Evolutionary conservation across 2,113 vertebrate species (phyloP).

Genomic region (Sylvietta virens): DNA sequence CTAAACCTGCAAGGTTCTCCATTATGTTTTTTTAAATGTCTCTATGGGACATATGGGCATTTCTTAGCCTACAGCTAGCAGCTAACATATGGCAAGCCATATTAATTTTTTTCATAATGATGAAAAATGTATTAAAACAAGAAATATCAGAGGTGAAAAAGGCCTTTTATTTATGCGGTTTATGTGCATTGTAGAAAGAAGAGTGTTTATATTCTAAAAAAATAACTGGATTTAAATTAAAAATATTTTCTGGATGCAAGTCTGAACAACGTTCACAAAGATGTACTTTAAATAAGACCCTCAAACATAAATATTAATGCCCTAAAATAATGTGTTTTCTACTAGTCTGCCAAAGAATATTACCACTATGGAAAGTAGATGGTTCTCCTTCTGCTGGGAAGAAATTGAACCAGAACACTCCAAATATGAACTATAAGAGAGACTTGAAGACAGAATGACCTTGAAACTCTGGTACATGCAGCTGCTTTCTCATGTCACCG

Average conservation of each 20-base stretch:
- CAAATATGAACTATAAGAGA: neutral
- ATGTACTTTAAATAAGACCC: neutral
- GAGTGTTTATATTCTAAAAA: neutral
- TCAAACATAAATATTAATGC: conserved; percentile 21
- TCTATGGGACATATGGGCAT: neutral
- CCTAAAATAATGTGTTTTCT: neutral
- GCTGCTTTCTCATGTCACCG: neutral
- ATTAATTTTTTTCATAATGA: neutral
- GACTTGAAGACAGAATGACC: neutral
- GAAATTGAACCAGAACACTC: neutral
- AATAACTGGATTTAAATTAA: neutral
- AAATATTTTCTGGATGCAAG: neutral
- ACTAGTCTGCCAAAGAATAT: neutral
- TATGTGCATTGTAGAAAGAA: neutral
- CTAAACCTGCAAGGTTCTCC: neutral
- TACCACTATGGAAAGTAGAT: neutral
- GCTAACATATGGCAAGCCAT: neutral
- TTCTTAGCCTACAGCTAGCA: neutral
- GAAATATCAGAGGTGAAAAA: neutral
- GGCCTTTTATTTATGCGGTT: neutral
- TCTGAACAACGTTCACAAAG: neutral
- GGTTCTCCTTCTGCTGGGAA: neutral
- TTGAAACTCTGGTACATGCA: neutral
- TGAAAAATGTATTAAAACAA: neutral
- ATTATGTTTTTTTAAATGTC: neutral